phyloP scores from a whole-genome alignment of 2,797 vertebrate genomes.

The Ciconia nigra region DNA sequence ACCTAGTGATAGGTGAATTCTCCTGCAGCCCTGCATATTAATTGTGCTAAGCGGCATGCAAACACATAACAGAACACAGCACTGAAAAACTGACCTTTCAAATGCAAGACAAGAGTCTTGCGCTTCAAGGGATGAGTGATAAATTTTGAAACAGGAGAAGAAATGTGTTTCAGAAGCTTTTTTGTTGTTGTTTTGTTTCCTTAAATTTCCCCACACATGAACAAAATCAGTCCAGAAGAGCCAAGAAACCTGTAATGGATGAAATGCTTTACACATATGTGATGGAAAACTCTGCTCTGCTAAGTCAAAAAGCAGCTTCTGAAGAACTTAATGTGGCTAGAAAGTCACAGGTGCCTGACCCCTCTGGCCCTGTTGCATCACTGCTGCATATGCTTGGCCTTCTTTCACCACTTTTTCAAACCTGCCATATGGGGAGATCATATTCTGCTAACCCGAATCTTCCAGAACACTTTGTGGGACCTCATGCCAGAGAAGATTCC shows the following conservation, averaged over 20 bases:
- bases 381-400: conserved; percentile 72
- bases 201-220: conserved; percentile 37
- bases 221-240: conserved; percentile 48
- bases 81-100: not conserved
- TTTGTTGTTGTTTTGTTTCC: conserved; percentile 66
- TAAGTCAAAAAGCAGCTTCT: conserved; percentile 81
- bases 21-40: not conserved
- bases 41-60: not conserved
- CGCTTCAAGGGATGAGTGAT: not conserved
- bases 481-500: conserved; percentile 74
- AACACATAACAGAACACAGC: not conserved
- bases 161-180: conserved; percentile 54
- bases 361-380: conserved; percentile 62
- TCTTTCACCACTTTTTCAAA: conserved; percentile 67
- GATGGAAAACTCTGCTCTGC: conserved; percentile 76
- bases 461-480: conserved; percentile 71
- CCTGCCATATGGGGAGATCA: conserved; percentile 68
- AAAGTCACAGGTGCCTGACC: conserved; percentile 79
- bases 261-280: conserved; percentile 80
- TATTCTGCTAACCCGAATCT: conserved; percentile 76
- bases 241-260: conserved; percentile 74
- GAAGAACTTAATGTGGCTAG: conserved; percentile 71
- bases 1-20: not conserved
- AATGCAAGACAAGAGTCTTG: not conserved
- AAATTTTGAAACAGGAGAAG: conserved; percentile 43